Conservation (phyloP, 2,888 invertebrate species). For the Melikaiella ostensackeni region DNA sequence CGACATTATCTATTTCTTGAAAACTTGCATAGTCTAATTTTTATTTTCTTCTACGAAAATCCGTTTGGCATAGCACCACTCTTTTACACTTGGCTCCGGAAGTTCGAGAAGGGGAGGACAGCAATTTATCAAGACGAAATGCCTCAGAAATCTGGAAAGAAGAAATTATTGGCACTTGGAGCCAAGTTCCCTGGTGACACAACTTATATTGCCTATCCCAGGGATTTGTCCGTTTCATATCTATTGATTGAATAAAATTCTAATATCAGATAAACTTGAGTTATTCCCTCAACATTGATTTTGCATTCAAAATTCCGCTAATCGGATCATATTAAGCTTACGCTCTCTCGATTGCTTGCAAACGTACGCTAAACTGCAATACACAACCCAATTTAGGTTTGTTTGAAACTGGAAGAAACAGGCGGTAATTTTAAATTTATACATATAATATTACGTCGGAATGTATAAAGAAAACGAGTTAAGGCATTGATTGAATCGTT, state of each 20-base stretch:
- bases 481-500: too few species aligned
- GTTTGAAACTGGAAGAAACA: too few species aligned
- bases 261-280: slow-evolving; percentile 23
- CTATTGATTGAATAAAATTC: slow-evolving; percentile 27
- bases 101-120: slow-evolving; percentile 48
- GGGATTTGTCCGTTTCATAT: slow-evolving; percentile 21
- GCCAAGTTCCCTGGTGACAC: slow-evolving; percentile 52
- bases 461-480: too few species aligned
- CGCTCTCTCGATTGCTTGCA: not conserved
- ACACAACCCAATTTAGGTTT: not conserved
- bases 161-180: slow-evolving; percentile 54
- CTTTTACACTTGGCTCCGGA: slow-evolving; percentile 42
- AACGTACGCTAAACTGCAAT: not conserved
- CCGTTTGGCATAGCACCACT: slow-evolving; percentile 10
- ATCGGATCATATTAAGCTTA: slow-evolving; percentile 2
- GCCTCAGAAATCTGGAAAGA: slow-evolving; percentile 48
- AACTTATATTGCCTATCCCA: slow-evolving; percentile 45
- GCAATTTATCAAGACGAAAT: slow-evolving; percentile 52
- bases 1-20: too few species aligned
- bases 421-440: too few species aligned
- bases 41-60: not conserved
- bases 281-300: slow-evolving; percentile 7
- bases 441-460: too few species aligned
- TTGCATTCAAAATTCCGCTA: not conserved
- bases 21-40: not conserved